Conservation (phyloP, 2,797 vertebrate genomes). For the Lagorchestes hirsutus region DNA sequence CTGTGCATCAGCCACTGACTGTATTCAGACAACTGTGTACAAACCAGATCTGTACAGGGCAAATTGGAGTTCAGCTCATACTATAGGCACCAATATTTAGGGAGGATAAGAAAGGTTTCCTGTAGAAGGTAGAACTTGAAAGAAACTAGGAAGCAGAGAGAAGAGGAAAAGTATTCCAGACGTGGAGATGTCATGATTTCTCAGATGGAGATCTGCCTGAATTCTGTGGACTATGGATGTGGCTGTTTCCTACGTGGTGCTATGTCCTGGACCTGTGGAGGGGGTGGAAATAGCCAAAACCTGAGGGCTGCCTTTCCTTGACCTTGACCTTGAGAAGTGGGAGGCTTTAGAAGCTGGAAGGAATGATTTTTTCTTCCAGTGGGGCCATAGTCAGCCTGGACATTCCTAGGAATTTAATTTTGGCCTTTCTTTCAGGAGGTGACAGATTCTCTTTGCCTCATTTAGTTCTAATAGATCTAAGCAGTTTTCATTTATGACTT, state of each 20-base stretch:
- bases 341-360: background rate
- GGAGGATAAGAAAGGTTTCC: background rate
- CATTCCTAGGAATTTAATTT: background rate
- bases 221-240: background rate
- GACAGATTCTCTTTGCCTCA: background rate
- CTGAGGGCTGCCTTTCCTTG: background rate
- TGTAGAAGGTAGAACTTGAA: no score
- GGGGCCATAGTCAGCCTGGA: constrained; percentile 20
- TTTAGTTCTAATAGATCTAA: background rate
- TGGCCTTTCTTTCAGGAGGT: background rate
- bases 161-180: background rate
- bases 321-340: background rate
- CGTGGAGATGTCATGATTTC: background rate
- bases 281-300: background rate
- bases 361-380: constrained; percentile 26
- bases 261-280: background rate
- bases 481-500: background rate
- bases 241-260: no score
- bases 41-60: background rate
- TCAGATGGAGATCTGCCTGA: background rate
- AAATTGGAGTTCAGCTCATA: background rate
- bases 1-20: background rate
- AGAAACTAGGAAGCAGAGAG: background rate
- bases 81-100: background rate
- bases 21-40: background rate